A percentile compares a stretch with the other conserved stretches of the same genome.
Evolutionary conservation across 2,113 vertebrate genomes (phyloP).

Genomic region (Pongo abelii): DNA sequence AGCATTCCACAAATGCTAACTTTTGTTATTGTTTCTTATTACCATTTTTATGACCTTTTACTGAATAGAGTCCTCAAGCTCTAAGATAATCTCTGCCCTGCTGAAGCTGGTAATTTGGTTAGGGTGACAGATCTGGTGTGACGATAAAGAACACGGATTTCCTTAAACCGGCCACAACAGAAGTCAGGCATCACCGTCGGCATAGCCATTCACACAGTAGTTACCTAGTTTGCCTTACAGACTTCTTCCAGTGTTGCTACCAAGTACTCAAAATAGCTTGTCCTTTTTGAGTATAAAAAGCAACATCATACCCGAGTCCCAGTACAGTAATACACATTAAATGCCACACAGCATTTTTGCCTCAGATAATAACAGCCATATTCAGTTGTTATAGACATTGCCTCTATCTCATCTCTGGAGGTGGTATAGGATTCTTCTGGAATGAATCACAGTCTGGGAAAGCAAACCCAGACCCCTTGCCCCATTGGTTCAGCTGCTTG

Average conservation of each 20-base stretch:
- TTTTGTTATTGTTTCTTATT: background rate
- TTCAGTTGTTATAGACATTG: background rate
- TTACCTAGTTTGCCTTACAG: background rate
- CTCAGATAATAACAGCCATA: background rate
- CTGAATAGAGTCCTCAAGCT: background rate
- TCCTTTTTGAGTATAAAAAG: conserved; percentile 6
- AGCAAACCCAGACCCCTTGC: background rate
- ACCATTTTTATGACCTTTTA: background rate
- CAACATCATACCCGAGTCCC: background rate
- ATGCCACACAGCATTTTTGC: background rate
- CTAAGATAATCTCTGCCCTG: background rate
- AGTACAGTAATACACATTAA: background rate
- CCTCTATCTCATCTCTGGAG: background rate
- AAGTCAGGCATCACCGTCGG: background rate
- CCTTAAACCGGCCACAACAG: background rate
- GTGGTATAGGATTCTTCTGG: background rate
- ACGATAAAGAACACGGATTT: background rate
- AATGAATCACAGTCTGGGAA: background rate
- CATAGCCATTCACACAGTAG: background rate
- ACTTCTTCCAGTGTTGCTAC: background rate
- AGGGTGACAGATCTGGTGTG: background rate
- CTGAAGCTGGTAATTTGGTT: background rate
- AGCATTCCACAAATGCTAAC: background rate
- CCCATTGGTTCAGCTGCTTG: background rate
- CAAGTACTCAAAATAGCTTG: background rate